These are phyloP conservation scores for Pantala flavescens DNA, from an alignment of 1,140 invertebrate species.

Conservation along the genomic window DNA sequence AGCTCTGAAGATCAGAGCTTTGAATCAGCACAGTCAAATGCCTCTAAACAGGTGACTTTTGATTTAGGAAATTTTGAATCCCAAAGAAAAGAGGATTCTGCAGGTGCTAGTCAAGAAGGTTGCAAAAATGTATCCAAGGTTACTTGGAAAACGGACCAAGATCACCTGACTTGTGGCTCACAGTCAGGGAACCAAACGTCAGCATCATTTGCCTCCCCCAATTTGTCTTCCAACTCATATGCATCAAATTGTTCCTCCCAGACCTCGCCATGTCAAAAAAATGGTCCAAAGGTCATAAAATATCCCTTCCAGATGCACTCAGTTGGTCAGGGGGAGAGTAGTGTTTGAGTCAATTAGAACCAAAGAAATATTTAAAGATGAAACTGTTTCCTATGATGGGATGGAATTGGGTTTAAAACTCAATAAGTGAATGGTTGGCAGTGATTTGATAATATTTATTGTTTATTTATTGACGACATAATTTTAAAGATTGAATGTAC, in stretches of 20 bases:
- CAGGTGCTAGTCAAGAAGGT: background rate
- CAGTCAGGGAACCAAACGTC: background rate
- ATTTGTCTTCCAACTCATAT: background rate
- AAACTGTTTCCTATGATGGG: background rate
- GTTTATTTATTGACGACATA: background rate
- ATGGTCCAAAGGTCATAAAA: background rate
- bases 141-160: background rate
- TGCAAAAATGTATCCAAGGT: background rate
- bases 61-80: background rate
- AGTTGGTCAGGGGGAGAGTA: background rate
- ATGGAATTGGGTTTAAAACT: background rate
- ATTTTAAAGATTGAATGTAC: background rate
- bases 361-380: background rate
- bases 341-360: conserved; percentile 1
- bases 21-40: conserved; percentile 9
- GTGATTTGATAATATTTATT: background rate
- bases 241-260: background rate
- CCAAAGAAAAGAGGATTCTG: background rate
- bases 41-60: background rate
- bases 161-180: no score
- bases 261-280: background rate
- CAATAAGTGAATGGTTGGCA: background rate
- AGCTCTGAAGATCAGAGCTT: background rate
- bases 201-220: background rate
- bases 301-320: conserved; percentile 7